A percentile compares a stretch with the other conserved stretches of the same genome.
Evolutionary conservation across 2,113 vertebrate species (phyloP).

Genomic region (rat (Rattus norvegicus)): DNA sequence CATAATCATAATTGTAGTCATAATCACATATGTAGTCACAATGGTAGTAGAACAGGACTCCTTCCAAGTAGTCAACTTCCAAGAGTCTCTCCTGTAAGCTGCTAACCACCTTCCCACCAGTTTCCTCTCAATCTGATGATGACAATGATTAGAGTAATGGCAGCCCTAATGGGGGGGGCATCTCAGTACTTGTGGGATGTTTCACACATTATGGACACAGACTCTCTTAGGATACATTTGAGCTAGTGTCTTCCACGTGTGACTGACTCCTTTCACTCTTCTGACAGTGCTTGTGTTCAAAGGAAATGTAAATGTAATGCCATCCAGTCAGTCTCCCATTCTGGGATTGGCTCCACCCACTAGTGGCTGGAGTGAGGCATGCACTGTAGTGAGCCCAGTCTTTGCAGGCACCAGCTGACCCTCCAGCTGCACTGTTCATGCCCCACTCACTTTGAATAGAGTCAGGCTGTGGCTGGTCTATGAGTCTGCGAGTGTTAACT

Average conservation of each 20-base stretch:
- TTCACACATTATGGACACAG: too few species aligned
- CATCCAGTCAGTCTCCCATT: background rate
- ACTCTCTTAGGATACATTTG: background rate
- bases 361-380: too few species aligned
- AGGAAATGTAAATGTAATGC: background rate
- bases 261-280: background rate
- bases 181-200: background rate
- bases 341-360: background rate
- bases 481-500: background rate
- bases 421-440: too few species aligned
- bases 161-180: too few species aligned
- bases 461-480: too few species aligned
- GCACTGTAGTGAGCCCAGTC: too few species aligned
- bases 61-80: background rate
- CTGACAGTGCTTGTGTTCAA: too few species aligned
- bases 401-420: too few species aligned
- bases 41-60: too few species aligned
- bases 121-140: background rate
- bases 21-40: too few species aligned
- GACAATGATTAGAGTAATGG: background rate
- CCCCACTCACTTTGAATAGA: too few species aligned
- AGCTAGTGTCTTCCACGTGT: background rate
- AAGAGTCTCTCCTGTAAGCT: background rate
- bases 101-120: background rate
- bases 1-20: too few species aligned